A percentile compares a stretch with the other conserved stretches of the same genome.
Conservation (phyloP, 2,888 invertebrate species). For the Allolobophora icterica region DNA sequence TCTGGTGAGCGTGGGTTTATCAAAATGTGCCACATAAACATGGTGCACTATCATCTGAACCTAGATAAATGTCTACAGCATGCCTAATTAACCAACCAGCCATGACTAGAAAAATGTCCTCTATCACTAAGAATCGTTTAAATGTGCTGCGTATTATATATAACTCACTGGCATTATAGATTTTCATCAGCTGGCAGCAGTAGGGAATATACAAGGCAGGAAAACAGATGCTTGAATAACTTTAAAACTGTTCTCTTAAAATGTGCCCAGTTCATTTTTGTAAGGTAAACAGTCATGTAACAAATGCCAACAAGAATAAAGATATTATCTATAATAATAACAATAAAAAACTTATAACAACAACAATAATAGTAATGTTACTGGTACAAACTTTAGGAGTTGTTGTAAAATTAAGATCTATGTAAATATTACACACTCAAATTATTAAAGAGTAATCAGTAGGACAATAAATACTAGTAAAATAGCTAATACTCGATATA, state of each 20-base stretch:
- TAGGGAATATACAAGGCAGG: neutral
- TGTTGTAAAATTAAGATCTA: neutral
- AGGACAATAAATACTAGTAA: neutral
- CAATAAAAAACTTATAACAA: neutral
- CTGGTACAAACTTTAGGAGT: neutral
- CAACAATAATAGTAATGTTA: neutral
- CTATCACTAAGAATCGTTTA: too few species aligned
- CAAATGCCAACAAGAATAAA: neutral
- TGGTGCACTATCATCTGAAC: neutral
- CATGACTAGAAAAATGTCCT: too few species aligned
- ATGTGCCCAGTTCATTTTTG: neutral
- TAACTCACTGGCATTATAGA: neutral
- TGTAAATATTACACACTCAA: neutral
- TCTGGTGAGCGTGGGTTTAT: neutral
- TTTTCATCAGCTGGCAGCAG: neutral
- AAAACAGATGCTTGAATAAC: neutral
- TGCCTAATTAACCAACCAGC: neutral
- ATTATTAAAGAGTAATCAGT: neutral
- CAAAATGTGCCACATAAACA: neutral
- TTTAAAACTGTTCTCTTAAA: neutral
- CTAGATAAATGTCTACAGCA: neutral
- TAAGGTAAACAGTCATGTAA: constrained; percentile 6
- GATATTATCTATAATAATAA: neutral
- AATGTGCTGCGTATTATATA: too few species aligned
- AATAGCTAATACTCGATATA: neutral